These are phyloP conservation scores for Drosophila santomea DNA, from an alignment of 1,140 invertebrate genomes.

Conservation along the genomic window DNA sequence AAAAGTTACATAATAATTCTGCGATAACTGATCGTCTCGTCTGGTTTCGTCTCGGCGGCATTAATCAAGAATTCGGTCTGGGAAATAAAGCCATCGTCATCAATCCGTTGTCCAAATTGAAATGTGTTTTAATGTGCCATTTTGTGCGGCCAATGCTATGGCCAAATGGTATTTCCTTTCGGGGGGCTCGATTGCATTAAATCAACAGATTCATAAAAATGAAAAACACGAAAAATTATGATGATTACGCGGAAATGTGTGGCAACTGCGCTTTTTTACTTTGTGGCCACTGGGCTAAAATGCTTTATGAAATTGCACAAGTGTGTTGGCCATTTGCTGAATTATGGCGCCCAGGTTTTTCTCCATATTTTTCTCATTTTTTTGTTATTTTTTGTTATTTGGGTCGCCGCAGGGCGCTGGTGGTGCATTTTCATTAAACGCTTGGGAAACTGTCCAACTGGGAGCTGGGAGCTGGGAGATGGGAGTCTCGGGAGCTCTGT, in stretches of 20 bases:
- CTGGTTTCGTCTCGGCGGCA: slow-evolving; percentile 10
- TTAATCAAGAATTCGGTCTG: slow-evolving; percentile 58
- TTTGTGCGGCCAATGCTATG: slow-evolving; percentile 40
- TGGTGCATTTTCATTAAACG: slow-evolving; percentile 59
- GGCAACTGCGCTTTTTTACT: slow-evolving; percentile 57
- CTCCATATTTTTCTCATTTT: neutral
- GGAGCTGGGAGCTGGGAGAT: neutral
- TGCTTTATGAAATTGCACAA: slow-evolving; percentile 79
- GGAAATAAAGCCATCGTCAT: slow-evolving; percentile 66
- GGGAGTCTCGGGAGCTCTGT: slow-evolving; percentile 1
- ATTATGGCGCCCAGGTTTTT: slow-evolving; percentile 59
- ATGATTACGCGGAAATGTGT: slow-evolving; percentile 81
- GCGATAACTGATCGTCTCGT: slow-evolving; percentile 51
- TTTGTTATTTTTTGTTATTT: slow-evolving; percentile 1
- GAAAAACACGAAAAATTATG: slow-evolving; percentile 74
- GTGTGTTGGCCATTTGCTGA: slow-evolving; percentile 67
- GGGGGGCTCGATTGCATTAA: slow-evolving; percentile 45
- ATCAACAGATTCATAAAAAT: slow-evolving; percentile 60
- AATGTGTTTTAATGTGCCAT: slow-evolving; percentile 74
- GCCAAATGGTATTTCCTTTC: slow-evolving; percentile 49
- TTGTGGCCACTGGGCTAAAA: slow-evolving; percentile 64
- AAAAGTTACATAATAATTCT: slow-evolving; percentile 82
- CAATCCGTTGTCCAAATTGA: slow-evolving; percentile 65
- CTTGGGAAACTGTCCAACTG: slow-evolving; percentile 46
- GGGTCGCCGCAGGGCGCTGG: slow-evolving; percentile 63